Base-by-base conservation (phyloP, 2,888 invertebrate species). In the Pammene fasciana region DNA sequence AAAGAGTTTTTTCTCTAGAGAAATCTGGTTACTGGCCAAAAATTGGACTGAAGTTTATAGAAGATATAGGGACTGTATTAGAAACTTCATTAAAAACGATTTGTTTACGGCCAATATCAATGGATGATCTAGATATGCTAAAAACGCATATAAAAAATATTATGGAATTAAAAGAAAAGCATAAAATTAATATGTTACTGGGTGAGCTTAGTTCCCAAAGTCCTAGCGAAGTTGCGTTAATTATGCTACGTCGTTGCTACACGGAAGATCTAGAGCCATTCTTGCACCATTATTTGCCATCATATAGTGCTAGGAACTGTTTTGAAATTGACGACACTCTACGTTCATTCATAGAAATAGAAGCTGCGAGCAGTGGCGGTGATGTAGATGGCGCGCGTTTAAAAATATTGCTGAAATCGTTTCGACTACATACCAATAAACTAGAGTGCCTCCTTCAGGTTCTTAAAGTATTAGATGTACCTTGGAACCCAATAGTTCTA, bases 21-120 rank as follows among this genome's bases (percentile, higher is more conserved):
- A 85, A 89, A 71, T 91, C 92, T 43, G 75, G 82, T 67, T 92
- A 92, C 78, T 93, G 93, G 93, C 93, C 93, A 36, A 93, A 93
- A 83, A 90, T 93, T 73, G 93, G 92, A 1, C 77, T 90, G 8
- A 92, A 90, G 76, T 92, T 90, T 74, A 84, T 90, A 74, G 87
- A 89, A 74, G 87, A 90, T 75, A 82, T 92, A 57, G 80, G 84
- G 70, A 72, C 73, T 65, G 86, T 92, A 56, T 76, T 92, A 60
- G 87, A 89, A 79, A 79, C 76, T 46, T 90, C 90, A 48, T 74
- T 88, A 65, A 89, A 86, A 79, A 84, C 84, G 14, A 86, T 92
- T 72, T 78, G 84, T 62, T 74, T 92, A 52, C 81, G 88, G 71
- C 92, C 92, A 54, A 82, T 89, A 73, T 89, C 92, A 70, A 85